Evolutionary conservation across 2,888 invertebrate genomes (phyloP), one percentile per base, ranked within the genome.

Genomic region (Pemphredon lugubris): DNA sequence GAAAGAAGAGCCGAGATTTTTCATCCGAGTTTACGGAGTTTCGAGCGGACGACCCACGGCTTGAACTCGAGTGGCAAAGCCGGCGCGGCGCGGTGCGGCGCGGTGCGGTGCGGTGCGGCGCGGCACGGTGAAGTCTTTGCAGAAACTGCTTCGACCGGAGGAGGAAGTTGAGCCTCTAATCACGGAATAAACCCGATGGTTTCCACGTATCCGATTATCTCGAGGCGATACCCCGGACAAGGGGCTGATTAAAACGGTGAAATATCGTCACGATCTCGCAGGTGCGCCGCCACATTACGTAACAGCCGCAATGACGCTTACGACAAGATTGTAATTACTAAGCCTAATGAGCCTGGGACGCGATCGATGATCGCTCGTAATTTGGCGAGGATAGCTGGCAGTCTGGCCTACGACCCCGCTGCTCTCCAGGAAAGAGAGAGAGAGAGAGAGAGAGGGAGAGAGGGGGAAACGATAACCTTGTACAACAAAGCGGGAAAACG

Each of bases 241-340:
- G 47, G 11, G 63, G 71, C 53, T 54, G 78, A 81, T 79, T 79
- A 81, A 75, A 79, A 81, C 75, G 73, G 73, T 81, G 78, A 81
- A 77, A 81, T 72, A 80, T 80, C 78, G 61, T 68, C 61, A 58
- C 60, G 75, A 75, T 79, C 75, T 67, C 34, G 55, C 70, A 58
- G 70, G 54, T 65, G 65, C 48, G 65, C 64, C 30, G 26, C 16
- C 61, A 68, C 63, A 47, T 75, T 78, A 69, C 61, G 67, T 73
- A 81, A 79, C 55, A 51, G 18, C 14, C 63, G 26, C 66, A 72
- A 66, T 64, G 66, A 71, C 51, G 67, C 42, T 44, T 39, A 54
- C 60, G 65, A 81, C 65, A 55, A 69, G 75, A 72, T 68, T 51
- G 77, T 75, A 81, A 81, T 81, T 83, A 83, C 70, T 59, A 59